phyloP scores from a whole-genome alignment of 2,797 vertebrate species.

The Sorex maritimensis region DNA sequence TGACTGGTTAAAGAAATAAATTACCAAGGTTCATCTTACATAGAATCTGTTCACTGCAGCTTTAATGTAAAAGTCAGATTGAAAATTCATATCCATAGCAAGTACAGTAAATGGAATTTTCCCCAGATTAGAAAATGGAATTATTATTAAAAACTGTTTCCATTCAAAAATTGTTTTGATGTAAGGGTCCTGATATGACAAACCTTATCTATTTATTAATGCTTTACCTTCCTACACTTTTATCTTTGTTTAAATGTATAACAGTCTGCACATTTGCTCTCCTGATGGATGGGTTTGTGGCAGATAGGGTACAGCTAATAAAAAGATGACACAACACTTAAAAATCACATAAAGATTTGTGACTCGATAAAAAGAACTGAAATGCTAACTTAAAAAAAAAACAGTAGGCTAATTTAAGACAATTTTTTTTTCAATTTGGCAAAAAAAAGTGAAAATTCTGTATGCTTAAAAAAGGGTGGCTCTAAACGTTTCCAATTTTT shows the following conservation, averaged over 20 bases:
- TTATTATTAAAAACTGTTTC: constrained; percentile 73
- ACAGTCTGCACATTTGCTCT: background rate
- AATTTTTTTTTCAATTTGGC: constrained; percentile 35
- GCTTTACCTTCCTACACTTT: constrained; percentile 54
- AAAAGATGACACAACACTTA: constrained; percentile 79
- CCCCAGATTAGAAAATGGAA: constrained; percentile 71
- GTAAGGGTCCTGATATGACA: constrained; percentile 1
- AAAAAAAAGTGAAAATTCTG: constrained; percentile 9
- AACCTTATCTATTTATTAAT: constrained; percentile 46
- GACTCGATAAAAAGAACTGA: constrained; percentile 56
- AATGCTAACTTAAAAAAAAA: constrained; percentile 41
- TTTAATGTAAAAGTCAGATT: constrained; percentile 71
- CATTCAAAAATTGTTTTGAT: constrained; percentile 52
- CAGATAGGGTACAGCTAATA: constrained; percentile 46
- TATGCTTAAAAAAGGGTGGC: constrained; percentile 46
- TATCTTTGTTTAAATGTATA: constrained; percentile 51
- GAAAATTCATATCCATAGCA: constrained; percentile 67
- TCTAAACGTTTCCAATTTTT: background rate
- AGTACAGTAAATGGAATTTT: constrained; percentile 59
- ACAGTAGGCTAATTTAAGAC: constrained; percentile 13
- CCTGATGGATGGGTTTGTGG: constrained; percentile 71
- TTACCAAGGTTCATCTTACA: constrained; percentile 72
- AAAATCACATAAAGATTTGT: constrained; percentile 75
- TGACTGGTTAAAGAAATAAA: constrained; percentile 77
- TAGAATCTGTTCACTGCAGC: constrained; percentile 62